Evolutionary conservation across 2,888 invertebrate species (phyloP).

Genomic region (Eilema sororculum): DNA sequence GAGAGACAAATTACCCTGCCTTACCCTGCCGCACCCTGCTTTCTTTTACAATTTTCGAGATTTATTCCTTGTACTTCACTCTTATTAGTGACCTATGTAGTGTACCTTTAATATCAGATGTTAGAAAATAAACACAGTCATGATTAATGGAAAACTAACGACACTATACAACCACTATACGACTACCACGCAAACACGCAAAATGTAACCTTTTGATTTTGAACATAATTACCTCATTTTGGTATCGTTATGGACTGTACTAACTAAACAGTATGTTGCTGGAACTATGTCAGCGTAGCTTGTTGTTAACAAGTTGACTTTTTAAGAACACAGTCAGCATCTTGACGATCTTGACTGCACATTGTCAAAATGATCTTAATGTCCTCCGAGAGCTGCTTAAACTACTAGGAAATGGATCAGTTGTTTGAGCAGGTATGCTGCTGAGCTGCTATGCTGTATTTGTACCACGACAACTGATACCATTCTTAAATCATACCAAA

Average conservation of each 20-base stretch:
- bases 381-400: background rate
- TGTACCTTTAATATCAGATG: background rate
- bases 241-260: too few species aligned
- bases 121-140: background rate
- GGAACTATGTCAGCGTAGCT: too few species aligned
- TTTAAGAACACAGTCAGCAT: too few species aligned
- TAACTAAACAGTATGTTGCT: too few species aligned
- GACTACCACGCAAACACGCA: background rate
- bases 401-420: background rate
- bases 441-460: background rate
- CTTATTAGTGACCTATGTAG: background rate
- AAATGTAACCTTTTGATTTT: background rate
- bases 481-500: too few species aligned
- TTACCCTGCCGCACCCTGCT: background rate
- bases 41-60: background rate
- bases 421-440: background rate
- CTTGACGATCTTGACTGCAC: too few species aligned
- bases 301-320: too few species aligned
- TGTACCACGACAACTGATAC: too few species aligned
- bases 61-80: background rate
- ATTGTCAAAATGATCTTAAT: too few species aligned
- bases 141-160: constrained; percentile 8
- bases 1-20: background rate
- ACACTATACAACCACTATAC: background rate
- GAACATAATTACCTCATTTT: constrained; percentile 9